Evolutionary conservation across 2,113 vertebrate species (phyloP), one percentile per base, ranked within the genome.

Genomic region (Agapornis roseicollis): DNA sequence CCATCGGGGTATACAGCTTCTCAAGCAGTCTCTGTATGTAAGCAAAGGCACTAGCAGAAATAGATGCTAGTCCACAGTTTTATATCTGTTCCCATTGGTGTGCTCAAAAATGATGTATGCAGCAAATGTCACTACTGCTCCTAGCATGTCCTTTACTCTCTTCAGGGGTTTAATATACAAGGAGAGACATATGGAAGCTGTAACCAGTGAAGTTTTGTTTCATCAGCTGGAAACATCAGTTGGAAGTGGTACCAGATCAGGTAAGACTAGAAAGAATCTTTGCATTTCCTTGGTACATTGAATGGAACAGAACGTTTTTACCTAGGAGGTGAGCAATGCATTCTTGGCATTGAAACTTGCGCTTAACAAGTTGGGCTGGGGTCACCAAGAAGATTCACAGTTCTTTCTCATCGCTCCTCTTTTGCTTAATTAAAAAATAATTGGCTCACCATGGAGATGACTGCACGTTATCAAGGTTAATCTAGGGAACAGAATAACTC

Each of bases 11-110:
- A 94, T 99, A 58, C 91, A 86, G 37, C 98, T 98, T 96, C 98
- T 99, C 52, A 94, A 70, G 13, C 97, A 66, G n/a, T 92, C 93
- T 96, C 98, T 98, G 99, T 99, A 97, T 95, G 98, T 98, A 96
- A 98, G 71, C 83, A 77, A 92, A 46, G 79, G 56, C 89, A 76
- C 37, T 33, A 42, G 69, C 55, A 73, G 74, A 50, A 71, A 63
- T 23, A 47, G 55, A 31, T n/a, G 33, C 56, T 79, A n/a, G 85
- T 44, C 53, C 76, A 56, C 17, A 31, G 33, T 52, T 77, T 68
- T 66, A 1, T 42, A 4, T 22, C 74, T 89, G n/a, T 52, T 85
- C 19, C 20, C 22, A 8, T 68, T 80, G 78, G 22, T 37, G 53
- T 77, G 77, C 42, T 19, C 25, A 70, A 10, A 20, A 35, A 23